phyloP scores from a whole-genome alignment of 2,888 invertebrate genomes.

The Luperina testacea region DNA sequence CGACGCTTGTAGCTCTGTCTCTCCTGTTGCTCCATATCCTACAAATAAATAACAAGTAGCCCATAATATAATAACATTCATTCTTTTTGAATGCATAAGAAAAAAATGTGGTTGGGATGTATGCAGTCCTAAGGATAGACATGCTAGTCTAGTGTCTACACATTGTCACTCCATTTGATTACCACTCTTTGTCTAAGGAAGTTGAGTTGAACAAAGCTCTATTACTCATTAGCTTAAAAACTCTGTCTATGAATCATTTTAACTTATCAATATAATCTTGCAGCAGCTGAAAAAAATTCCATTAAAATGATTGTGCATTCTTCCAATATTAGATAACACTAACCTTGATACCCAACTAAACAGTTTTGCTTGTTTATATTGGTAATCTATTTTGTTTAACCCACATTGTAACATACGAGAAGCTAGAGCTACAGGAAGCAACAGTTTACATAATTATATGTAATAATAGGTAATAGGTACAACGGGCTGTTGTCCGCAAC shows the following conservation, averaged over 20 bases:
- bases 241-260: neutral
- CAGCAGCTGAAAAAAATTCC: neutral
- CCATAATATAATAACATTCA: neutral
- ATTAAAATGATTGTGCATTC: neutral
- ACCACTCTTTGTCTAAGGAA: neutral
- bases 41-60: conserved; percentile 33
- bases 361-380: conserved; percentile 1
- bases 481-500: too few relatives aligned
- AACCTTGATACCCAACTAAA: neutral
- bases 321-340: neutral
- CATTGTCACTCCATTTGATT: neutral
- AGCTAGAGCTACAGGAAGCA: neutral
- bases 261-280: conserved; percentile 25
- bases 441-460: neutral
- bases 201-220: conserved; percentile 10
- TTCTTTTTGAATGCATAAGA: neutral
- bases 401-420: neutral
- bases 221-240: neutral
- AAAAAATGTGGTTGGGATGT: neutral
- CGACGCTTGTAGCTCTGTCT: conserved; percentile 77
- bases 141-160: neutral
- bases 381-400: neutral
- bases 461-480: too few relatives aligned
- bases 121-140: neutral
- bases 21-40: conserved; percentile 85